These are phyloP conservation scores for Mirza zaza DNA, from an alignment of 2,113 vertebrate species.

Conservation along the genomic window DNA sequence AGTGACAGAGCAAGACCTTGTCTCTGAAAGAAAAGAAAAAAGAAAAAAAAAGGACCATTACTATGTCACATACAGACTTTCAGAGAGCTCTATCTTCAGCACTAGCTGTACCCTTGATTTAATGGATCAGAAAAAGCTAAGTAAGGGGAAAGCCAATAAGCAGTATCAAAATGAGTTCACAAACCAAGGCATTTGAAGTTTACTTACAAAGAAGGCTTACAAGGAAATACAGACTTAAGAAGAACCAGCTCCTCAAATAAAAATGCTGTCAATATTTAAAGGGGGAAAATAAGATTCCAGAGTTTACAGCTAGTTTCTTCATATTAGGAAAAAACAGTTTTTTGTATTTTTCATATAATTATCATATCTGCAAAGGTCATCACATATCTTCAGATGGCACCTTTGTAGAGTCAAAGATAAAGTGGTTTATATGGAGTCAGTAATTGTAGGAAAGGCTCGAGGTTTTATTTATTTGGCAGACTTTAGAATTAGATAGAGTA, in stretches of 20 bases:
- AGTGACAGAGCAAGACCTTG: too few species aligned
- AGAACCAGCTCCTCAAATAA: neutral
- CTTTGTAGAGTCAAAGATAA: neutral
- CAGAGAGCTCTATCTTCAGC: neutral
- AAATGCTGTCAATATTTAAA: neutral
- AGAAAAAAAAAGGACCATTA: neutral
- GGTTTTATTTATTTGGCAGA: neutral
- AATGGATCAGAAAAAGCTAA: neutral
- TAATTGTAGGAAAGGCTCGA: neutral
- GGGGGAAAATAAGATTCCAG: neutral
- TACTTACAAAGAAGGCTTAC: neutral
- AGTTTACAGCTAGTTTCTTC: neutral
- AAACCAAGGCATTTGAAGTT: neutral
- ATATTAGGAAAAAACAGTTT: neutral
- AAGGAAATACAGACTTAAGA: neutral
- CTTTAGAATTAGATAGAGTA: neutral
- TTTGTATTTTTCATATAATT: neutral
- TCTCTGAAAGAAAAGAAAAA: neutral
- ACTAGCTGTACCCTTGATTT: neutral
- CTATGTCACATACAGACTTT: neutral
- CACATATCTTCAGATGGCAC: neutral
- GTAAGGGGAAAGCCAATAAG: neutral
- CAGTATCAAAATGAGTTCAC: neutral
- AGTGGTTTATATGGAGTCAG: neutral
- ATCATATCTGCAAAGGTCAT: neutral